Conservation (phyloP, 2,797 vertebrate genomes). For the Rhinichthys osculus region DNA sequence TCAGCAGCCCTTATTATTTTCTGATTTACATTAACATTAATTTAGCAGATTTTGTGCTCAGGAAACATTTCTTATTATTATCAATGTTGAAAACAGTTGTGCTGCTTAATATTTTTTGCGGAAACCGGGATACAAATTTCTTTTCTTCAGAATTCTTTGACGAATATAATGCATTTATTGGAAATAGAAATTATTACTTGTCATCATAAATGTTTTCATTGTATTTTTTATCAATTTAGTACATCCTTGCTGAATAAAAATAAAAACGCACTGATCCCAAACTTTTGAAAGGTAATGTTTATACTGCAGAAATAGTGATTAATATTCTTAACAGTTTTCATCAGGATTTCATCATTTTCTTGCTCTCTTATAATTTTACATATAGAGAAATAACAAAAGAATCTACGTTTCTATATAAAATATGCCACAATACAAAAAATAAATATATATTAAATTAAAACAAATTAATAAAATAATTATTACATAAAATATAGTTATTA, state of each 20-base stretch:
- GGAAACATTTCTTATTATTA: too few relatives aligned
- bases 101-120: too few relatives aligned
- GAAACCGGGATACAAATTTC: too few relatives aligned
- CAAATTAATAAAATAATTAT: not conserved
- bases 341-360: too few relatives aligned
- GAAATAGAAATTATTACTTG: not conserved
- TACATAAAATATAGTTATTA: not conserved
- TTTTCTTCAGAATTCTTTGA: too few relatives aligned
- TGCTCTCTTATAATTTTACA: too few relatives aligned
- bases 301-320: not conserved
- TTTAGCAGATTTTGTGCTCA: too few relatives aligned
- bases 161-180: not conserved
- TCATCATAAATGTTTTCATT: not conserved
- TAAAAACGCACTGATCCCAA: not conserved
- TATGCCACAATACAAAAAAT: not conserved
- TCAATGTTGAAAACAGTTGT: too few relatives aligned
- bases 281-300: not conserved
- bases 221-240: not conserved
- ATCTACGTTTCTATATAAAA: not conserved
- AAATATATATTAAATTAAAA: not conserved
- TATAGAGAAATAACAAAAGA: not conserved
- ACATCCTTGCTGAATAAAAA: not conserved
- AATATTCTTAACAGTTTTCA: not conserved
- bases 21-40: not conserved
- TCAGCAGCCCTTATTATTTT: not conserved